Evolutionary conservation across 53 echinoderm and acorn worm genomes (phyloP).

Genomic region (Actinopyga echinites): DNA sequence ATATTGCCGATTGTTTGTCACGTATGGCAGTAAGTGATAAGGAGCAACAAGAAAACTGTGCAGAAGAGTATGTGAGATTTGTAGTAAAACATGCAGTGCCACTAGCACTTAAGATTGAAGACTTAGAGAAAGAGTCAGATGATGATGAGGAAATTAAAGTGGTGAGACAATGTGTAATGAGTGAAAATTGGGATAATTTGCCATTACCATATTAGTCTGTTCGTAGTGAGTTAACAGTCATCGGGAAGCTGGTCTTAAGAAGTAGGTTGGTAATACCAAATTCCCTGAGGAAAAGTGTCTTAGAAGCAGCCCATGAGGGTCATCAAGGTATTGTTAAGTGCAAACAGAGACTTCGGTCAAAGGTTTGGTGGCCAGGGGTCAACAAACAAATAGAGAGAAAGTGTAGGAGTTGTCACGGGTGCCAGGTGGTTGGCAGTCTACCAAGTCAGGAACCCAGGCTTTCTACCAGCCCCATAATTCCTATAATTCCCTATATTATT

Average conservation of each 20-base stretch:
- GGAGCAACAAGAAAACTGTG: too few species aligned
- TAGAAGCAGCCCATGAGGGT: conserved; percentile 21
- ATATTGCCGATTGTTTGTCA: background rate
- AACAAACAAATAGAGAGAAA: conserved; percentile 6
- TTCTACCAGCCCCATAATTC: too few species aligned
- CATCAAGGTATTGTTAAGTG: background rate
- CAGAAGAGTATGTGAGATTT: too few species aligned
- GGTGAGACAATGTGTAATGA: too few species aligned
- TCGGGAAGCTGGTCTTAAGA: background rate
- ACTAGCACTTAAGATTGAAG: too few species aligned
- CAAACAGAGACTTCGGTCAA: conserved; percentile 9
- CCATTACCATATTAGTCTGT: background rate
- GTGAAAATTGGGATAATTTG: background rate
- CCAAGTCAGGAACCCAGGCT: conserved; percentile 13
- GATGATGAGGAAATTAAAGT: too few species aligned
- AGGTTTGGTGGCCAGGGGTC: background rate
- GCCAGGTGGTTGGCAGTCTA: background rate
- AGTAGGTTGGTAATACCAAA: background rate
- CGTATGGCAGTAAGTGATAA: too few species aligned
- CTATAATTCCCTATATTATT: too few species aligned
- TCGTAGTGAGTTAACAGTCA: background rate
- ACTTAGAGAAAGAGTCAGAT: too few species aligned
- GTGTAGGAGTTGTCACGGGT: background rate
- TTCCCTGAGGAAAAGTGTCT: background rate
- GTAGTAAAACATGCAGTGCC: too few species aligned